Evolutionary conservation across 2,797 vertebrate species (phyloP).

Genomic region (Phoxinus dragarum): DNA sequence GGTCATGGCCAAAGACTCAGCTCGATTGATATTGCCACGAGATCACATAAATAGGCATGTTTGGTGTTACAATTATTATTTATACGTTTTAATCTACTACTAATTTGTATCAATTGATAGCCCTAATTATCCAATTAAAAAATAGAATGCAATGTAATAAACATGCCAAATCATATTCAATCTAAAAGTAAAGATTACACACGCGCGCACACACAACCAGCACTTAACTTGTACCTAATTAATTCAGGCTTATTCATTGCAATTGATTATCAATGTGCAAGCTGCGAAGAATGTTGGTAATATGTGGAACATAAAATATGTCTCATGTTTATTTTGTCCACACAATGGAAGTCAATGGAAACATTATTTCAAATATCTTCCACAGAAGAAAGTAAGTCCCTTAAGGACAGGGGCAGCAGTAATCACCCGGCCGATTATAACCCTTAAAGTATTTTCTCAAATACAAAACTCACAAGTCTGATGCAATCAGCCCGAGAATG

Average conservation of each 20-base stretch:
- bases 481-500: conserved; percentile 87
- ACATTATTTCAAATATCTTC: background rate
- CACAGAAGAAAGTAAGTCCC: background rate
- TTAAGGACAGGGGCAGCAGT: background rate
- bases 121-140: background rate
- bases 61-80: background rate
- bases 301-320: background rate
- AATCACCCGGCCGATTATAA: background rate
- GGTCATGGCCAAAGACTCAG: background rate
- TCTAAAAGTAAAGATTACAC: background rate
- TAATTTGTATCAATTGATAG: background rate
- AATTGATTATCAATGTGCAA: background rate
- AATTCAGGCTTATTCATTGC: background rate
- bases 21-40: background rate
- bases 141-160: background rate
- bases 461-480: conserved; percentile 89
- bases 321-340: background rate
- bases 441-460: background rate
- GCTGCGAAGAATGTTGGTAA: background rate
- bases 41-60: background rate
- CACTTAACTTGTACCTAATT: background rate
- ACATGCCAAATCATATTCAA: background rate
- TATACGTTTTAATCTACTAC: background rate
- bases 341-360: background rate
- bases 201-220: background rate